Evolutionary conservation across 2,797 vertebrate species (phyloP).

Genomic region (Borostomias antarcticus): DNA sequence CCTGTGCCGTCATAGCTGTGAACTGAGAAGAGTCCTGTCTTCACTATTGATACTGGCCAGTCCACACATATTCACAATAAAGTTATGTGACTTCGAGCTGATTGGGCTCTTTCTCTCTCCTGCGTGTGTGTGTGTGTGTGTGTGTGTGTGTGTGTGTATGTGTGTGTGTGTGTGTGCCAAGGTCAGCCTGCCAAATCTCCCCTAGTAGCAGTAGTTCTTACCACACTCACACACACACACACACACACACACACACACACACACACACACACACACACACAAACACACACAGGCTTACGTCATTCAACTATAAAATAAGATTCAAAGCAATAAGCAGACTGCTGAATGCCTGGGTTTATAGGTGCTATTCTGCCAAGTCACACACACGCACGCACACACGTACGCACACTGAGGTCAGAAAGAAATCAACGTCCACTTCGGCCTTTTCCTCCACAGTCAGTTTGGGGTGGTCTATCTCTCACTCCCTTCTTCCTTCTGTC

Average conservation of each 20-base stretch:
- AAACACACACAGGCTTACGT: neutral
- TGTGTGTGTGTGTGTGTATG: neutral
- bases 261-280: neutral
- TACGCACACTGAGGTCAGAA: neutral
- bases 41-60: neutral
- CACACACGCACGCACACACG: neutral
- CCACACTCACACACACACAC: neutral
- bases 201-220: neutral
- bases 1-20: neutral
- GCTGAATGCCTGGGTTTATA: neutral
- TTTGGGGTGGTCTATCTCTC: neutral
- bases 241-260: neutral
- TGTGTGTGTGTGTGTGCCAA: neutral
- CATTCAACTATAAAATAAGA: neutral
- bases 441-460: neutral
- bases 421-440: neutral
- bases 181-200: neutral
- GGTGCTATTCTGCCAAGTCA: neutral
- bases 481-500: conserved; percentile 3
- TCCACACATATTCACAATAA: neutral
- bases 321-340: neutral
- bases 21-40: neutral
- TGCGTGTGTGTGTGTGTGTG: neutral
- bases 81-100: neutral
- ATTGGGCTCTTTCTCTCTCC: neutral